Conservation (phyloP, 1,140 invertebrate species). For the Drosophila gunungcola region DNA sequence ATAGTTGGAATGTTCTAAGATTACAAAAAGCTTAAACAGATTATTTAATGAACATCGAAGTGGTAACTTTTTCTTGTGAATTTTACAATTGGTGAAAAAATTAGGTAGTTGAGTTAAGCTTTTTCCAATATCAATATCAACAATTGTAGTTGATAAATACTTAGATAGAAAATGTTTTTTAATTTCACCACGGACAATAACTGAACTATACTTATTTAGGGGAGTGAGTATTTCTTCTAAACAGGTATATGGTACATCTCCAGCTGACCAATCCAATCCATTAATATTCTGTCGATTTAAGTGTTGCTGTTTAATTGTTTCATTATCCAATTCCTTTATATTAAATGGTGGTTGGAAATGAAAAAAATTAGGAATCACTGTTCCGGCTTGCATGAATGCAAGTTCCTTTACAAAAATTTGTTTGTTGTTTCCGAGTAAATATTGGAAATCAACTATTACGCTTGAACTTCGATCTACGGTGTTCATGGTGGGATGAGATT, state of each 20-base stretch:
- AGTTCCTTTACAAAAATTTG: too few relatives aligned
- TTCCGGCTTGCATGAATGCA: too few relatives aligned
- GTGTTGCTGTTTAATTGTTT: neutral
- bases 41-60: neutral
- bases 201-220: neutral
- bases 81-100: neutral
- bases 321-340: slow-evolving; percentile 2
- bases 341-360: neutral
- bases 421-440: too few relatives aligned
- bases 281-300: slow-evolving; percentile 1
- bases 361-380: too few relatives aligned
- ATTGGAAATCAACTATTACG: too few relatives aligned
- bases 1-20: neutral
- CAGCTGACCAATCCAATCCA: neutral
- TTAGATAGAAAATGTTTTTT: neutral
- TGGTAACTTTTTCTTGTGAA: neutral
- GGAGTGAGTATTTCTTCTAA: neutral
- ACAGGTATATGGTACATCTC: neutral
- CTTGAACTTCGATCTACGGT: too few relatives aligned
- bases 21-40: neutral
- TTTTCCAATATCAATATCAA: neutral
- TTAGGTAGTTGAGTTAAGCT: neutral
- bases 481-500: too few relatives aligned
- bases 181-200: slow-evolving; percentile 1
- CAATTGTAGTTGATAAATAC: neutral